Conservation (phyloP, 2,888 invertebrate species). For the Aplocera efformata region DNA sequence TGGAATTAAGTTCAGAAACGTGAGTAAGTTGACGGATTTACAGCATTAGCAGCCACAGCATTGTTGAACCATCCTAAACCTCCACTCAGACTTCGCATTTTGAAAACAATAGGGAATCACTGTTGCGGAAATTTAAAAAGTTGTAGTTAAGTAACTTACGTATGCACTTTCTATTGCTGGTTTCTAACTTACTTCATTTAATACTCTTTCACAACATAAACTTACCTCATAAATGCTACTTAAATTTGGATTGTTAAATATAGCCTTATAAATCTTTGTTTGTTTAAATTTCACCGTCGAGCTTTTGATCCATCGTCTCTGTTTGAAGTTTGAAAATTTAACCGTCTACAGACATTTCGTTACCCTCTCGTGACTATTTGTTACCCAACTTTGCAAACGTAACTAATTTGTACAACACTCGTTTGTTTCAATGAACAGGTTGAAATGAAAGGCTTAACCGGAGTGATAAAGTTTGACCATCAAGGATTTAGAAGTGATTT, state of each 20-base stretch:
- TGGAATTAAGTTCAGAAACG: conserved; percentile 39
- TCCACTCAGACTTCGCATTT: conserved; percentile 12
- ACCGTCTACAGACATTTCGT: conserved; percentile 2
- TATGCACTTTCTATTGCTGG: too few species aligned
- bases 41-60: conserved; percentile 36
- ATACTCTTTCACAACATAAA: too few species aligned
- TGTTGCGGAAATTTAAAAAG: background rate
- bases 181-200: too few species aligned
- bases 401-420: conserved; percentile 32
- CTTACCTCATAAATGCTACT: too few species aligned
- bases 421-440: conserved; percentile 81
- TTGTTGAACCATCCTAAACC: conserved; percentile 32
- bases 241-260: too few species aligned
- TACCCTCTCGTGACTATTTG: conserved; percentile 2
- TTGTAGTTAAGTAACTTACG: background rate
- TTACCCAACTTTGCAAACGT: conserved; percentile 22
- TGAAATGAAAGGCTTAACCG: conserved; percentile 95
- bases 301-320: background rate
- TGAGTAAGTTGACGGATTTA: conserved; percentile 44
- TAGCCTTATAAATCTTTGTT: background rate
- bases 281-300: background rate
- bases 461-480: conserved; percentile 95
- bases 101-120: background rate
- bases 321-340: conserved; percentile 3
- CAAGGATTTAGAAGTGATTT: conserved; percentile 96